These are phyloP conservation scores for Microcebus murinus DNA, from an alignment of 2,113 vertebrate species.

Conservation along the genomic window DNA sequence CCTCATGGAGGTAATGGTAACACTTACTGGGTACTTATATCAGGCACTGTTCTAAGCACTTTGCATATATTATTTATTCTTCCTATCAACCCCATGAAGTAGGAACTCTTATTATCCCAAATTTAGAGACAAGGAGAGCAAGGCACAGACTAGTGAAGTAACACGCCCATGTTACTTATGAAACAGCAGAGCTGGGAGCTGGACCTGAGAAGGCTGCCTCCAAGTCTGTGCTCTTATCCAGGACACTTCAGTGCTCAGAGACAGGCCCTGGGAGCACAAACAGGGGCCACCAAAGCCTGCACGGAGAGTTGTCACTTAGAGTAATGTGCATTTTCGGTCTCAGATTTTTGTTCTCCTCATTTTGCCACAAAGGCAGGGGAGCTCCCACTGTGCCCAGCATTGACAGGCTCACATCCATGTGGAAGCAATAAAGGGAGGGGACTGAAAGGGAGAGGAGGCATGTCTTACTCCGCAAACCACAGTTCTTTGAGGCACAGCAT, in stretches of 20 bases:
- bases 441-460: too few species aligned
- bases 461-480: constrained; percentile 90
- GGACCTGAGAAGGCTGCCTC: background rate
- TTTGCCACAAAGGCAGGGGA: background rate
- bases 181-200: background rate
- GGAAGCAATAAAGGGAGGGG: background rate
- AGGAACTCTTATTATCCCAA: background rate
- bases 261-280: background rate
- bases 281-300: background rate
- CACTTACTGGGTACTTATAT: background rate
- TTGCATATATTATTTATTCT: background rate
- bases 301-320: background rate
- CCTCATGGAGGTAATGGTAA: background rate
- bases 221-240: background rate
- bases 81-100: background rate
- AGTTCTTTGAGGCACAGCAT: constrained; percentile 89
- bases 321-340: background rate
- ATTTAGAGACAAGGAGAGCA: background rate
- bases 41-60: background rate
- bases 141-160: background rate
- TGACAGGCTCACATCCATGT: background rate
- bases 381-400: too few species aligned
- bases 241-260: background rate
- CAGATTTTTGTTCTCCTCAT: background rate
- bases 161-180: background rate